Evolutionary conservation across 2,113 vertebrate genomes (phyloP).

Genomic region (Nothoprocta perdicaria): DNA sequence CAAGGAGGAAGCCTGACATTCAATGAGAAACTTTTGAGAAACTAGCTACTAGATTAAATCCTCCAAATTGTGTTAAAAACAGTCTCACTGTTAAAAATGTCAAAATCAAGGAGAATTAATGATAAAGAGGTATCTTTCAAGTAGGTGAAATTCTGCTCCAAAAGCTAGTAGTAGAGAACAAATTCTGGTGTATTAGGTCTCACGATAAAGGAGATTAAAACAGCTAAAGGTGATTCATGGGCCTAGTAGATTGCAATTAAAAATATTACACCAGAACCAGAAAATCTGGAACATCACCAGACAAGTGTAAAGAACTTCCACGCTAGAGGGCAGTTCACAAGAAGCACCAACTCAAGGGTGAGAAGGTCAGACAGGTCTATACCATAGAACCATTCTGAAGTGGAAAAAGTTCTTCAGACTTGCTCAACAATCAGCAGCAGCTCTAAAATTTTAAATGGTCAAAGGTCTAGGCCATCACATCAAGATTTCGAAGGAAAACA

Average conservation of each 20-base stretch:
- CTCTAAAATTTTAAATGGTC: background rate
- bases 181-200: background rate
- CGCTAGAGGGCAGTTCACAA: background rate
- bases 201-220: background rate
- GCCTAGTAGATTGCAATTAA: background rate
- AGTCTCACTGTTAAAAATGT: background rate
- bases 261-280: background rate
- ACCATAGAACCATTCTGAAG: background rate
- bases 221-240: background rate
- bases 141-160: background rate
- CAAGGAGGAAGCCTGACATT: background rate
- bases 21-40: background rate
- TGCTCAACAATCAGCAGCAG: background rate
- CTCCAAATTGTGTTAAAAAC: background rate
- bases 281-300: background rate
- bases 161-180: background rate
- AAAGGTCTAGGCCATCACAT: background rate
- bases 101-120: background rate
- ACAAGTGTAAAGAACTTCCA: background rate
- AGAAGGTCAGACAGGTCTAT: background rate
- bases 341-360: background rate
- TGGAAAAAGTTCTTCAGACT: background rate
- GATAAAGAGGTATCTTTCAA: background rate
- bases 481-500: background rate
- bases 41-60: background rate